phyloP scores from a whole-genome alignment of 2,888 invertebrate genomes.

The Drosophila barbarae region DNA sequence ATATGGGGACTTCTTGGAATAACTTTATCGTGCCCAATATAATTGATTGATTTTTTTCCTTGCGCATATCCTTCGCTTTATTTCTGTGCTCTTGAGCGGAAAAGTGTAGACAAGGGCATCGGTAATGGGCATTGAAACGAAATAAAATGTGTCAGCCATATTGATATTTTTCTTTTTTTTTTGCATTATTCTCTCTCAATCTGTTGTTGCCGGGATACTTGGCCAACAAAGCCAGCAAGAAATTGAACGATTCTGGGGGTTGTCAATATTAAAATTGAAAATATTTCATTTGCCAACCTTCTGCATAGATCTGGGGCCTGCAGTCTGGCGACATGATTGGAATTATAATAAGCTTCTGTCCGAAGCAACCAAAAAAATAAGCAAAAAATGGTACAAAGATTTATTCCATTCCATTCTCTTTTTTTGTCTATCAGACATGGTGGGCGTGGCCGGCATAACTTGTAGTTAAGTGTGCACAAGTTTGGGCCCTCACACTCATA shows the following conservation, averaged over 20 bases:
- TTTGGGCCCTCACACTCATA: slow-evolving; percentile 35
- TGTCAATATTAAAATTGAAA: slow-evolving; percentile 67
- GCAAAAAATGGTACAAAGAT: slow-evolving; percentile 17
- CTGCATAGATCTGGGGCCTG: slow-evolving; percentile 28
- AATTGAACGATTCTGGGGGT: slow-evolving; percentile 17
- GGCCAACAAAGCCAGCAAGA: slow-evolving; percentile 10
- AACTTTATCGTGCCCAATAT: slow-evolving; percentile 24
- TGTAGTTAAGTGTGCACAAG: slow-evolving; percentile 36
- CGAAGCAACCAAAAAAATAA: not conserved
- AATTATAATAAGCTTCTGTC: slow-evolving; percentile 66
- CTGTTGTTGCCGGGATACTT: slow-evolving; percentile 34
- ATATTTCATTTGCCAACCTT: slow-evolving; percentile 43
- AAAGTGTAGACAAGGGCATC: slow-evolving; percentile 43
- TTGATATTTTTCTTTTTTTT: slow-evolving; percentile 22
- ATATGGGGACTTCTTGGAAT: slow-evolving; percentile 27
- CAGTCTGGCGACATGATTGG: slow-evolving; percentile 52
- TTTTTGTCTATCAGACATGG: slow-evolving; percentile 37
- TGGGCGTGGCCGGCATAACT: slow-evolving; percentile 32
- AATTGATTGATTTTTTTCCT: slow-evolving; percentile 56
- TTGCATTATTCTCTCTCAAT: slow-evolving; percentile 6
- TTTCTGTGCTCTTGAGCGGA: slow-evolving; percentile 31
- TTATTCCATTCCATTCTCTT: slow-evolving; percentile 23
- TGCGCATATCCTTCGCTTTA: slow-evolving; percentile 21
- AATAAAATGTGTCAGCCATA: slow-evolving; percentile 45
- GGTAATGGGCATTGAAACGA: slow-evolving; percentile 41